Conservation (phyloP, 1,140 invertebrate genomes). For the Caenorhabditis remanei region DNA sequence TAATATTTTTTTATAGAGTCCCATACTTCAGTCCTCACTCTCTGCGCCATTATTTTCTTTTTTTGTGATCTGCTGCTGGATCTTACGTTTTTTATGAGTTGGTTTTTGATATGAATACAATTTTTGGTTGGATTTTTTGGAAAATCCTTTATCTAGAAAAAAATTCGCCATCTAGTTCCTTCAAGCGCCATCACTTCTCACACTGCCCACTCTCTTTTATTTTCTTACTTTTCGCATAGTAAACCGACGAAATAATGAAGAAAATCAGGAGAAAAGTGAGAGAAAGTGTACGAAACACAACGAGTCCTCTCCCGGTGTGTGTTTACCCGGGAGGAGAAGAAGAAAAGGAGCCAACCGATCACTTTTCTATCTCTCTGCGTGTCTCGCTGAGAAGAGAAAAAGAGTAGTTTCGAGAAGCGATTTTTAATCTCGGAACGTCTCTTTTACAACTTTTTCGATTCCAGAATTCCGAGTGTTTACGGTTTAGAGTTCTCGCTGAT, state of each 20-base stretch:
- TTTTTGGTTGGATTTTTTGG: background rate
- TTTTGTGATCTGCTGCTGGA: no score
- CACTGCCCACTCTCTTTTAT: background rate
- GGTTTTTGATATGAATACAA: background rate
- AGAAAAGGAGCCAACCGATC: slow-evolving; percentile 5
- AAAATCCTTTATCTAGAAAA: background rate
- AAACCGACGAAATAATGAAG: background rate
- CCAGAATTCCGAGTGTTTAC: no score
- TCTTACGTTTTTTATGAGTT: no score
- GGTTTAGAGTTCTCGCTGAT: no score
- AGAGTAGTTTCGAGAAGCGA: no score
- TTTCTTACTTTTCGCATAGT: slow-evolving; percentile 44
- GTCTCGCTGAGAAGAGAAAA: background rate
- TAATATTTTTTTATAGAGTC: no score
- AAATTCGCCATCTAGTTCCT: no score
- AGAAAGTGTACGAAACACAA: slow-evolving; percentile 44
- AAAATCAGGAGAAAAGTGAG: background rate
- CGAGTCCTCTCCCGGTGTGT: background rate
- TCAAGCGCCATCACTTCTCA: no score
- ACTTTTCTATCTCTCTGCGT: slow-evolving; percentile 27
- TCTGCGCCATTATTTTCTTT: background rate
- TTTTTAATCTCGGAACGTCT: no score
- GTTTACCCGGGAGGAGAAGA: slow-evolving; percentile 26
- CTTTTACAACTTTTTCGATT: no score
- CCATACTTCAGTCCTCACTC: background rate